phyloP scores from a whole-genome alignment of 2,113 vertebrate species.

The Arizona elegans region DNA sequence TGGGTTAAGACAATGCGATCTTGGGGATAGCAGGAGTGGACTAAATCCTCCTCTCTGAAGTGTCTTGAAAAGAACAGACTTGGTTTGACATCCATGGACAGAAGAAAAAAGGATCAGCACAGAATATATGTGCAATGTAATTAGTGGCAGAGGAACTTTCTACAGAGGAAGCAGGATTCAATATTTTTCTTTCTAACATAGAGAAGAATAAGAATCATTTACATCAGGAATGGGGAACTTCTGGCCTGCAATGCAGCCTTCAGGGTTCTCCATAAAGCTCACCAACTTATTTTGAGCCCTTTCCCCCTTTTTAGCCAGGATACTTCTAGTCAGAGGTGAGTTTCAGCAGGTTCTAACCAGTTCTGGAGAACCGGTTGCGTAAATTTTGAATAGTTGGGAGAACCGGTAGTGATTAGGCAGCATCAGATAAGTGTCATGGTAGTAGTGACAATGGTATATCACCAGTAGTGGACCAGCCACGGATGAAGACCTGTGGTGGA shows the following conservation, averaged over 20 bases:
- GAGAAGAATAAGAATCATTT: not conserved
- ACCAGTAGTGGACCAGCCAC: not conserved
- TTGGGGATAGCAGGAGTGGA: not conserved
- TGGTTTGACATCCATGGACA: not conserved
- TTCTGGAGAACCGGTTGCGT: no score
- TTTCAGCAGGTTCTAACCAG: no score
- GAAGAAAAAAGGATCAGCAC: not conserved
- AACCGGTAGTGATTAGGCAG: not conserved
- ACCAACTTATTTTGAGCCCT: not conserved
- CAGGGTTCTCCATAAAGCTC: not conserved
- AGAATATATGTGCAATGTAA: no score
- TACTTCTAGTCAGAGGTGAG: not conserved
- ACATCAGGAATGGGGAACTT: not conserved
- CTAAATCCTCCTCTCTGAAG: not conserved
- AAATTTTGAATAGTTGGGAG: no score
- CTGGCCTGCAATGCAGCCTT: not conserved
- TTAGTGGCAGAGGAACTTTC: not conserved
- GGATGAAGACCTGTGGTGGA: not conserved
- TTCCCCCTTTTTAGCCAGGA: not conserved
- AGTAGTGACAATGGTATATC: not conserved
- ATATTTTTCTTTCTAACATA: not conserved
- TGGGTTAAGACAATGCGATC: constrained; percentile 58
- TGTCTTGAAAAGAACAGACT: not conserved
- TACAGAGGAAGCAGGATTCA: not conserved
- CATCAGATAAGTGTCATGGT: accelerated